These are phyloP conservation scores for Cerceris rybyensis DNA, from an alignment of 2,888 invertebrate genomes.

Conservation along the genomic window DNA sequence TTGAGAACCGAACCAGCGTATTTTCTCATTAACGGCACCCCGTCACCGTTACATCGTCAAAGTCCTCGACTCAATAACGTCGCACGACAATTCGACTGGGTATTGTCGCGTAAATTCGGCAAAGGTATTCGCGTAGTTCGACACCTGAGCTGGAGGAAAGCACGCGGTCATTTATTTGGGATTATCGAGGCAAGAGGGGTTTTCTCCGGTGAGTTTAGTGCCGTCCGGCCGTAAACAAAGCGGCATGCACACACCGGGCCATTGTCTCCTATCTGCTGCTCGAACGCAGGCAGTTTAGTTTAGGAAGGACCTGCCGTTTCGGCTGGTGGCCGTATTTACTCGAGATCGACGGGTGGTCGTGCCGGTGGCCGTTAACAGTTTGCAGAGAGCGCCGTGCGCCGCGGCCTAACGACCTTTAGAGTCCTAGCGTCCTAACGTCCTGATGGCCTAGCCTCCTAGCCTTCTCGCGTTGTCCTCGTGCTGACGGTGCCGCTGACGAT, in stretches of 20 bases:
- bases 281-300: conserved; percentile 59
- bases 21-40: no score
- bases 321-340: conserved; percentile 77
- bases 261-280: conserved; percentile 38
- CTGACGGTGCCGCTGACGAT: conserved; percentile 43
- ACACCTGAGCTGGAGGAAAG: background rate
- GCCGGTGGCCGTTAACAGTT: conserved; percentile 39
- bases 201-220: conserved; percentile 31
- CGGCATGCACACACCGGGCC: conserved; percentile 14
- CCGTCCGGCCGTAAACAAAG: conserved; percentile 43
- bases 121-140: background rate
- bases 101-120: no score
- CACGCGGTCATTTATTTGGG: conserved; percentile 15
- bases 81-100: no score
- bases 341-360: conserved; percentile 69
- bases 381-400: conserved; percentile 1
- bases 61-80: no score
- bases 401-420: background rate
- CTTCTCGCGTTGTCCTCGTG: conserved; percentile 1
- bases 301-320: conserved; percentile 74
- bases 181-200: conserved; percentile 35
- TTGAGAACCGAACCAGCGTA: no score
- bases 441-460: no score
- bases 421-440: no score
- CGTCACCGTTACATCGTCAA: no score